Evolutionary conservation across 2,113 vertebrate genomes (phyloP).

Genomic region (Cettia cetti): DNA sequence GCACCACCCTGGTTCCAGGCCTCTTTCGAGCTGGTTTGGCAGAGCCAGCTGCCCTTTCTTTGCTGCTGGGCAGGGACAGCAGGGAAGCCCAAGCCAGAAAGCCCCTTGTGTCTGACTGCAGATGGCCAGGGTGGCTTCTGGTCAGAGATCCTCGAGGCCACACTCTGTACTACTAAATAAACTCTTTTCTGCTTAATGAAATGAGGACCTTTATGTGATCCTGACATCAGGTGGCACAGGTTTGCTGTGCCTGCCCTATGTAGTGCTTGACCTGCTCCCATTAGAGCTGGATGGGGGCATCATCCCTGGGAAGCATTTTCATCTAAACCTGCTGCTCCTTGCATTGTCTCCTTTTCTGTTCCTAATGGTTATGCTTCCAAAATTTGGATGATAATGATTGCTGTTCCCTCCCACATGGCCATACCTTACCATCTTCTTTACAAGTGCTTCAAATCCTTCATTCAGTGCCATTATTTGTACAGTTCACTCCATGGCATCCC

Average conservation of each 20-base stretch:
- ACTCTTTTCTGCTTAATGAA: neutral
- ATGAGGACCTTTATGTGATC: neutral
- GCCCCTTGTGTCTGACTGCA: neutral
- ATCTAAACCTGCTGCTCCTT: neutral
- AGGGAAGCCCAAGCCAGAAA: neutral
- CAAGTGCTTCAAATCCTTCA: neutral
- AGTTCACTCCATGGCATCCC: neutral
- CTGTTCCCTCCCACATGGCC: fast-evolving
- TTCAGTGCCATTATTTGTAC: neutral
- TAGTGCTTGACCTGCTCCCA: neutral
- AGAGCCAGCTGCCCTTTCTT: neutral
- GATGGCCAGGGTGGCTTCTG: neutral
- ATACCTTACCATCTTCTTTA: neutral
- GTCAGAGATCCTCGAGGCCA: neutral
- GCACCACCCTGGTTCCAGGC: neutral
- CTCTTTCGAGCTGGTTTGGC: neutral
- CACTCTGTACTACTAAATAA: neutral
- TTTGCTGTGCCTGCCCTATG: neutral
- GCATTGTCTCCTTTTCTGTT: neutral
- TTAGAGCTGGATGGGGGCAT: neutral
- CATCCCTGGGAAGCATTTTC: neutral
- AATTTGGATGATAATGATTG: neutral
- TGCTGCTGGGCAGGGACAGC: neutral
- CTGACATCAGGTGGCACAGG: neutral
- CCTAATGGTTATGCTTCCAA: neutral